Conservation (phyloP, 1,140 invertebrate species). For the Cataglyphis hispanica region DNA sequence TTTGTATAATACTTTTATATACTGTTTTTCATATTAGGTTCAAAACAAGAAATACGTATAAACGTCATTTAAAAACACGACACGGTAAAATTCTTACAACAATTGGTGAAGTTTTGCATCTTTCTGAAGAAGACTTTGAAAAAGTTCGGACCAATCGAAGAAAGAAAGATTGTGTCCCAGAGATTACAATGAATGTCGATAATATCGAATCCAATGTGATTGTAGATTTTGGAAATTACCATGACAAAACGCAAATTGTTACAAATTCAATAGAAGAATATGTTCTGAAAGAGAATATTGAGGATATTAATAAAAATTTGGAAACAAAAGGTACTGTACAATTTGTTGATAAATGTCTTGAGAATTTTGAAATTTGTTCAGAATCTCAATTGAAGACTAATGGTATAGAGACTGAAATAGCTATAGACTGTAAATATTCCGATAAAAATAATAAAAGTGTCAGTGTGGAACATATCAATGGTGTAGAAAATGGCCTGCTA, state of each 20-base stretch:
- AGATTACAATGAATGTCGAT: slow-evolving; percentile 65
- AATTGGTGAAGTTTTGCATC: slow-evolving; percentile 86
- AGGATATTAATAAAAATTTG: slow-evolving; percentile 53
- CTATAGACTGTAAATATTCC: slow-evolving; percentile 61
- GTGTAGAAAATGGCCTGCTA: slow-evolving; percentile 36
- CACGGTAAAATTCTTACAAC: slow-evolving; percentile 89
- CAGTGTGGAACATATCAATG: slow-evolving; percentile 34
- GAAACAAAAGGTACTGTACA: slow-evolving; percentile 45
- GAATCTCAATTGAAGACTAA: slow-evolving; percentile 75
- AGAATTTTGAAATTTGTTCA: slow-evolving; percentile 66
- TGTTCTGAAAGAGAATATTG: slow-evolving; percentile 48
- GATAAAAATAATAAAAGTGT: slow-evolving; percentile 33
- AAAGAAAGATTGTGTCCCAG: slow-evolving; percentile 64
- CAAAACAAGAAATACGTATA: slow-evolving; percentile 90
- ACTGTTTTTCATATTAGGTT: slow-evolving; percentile 83
- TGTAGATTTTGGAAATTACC: slow-evolving; percentile 67
- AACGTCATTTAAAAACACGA: slow-evolving; percentile 88
- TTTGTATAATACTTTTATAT: not conserved
- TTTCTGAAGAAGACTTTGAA: slow-evolving; percentile 88
- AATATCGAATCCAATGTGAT: slow-evolving; percentile 75
- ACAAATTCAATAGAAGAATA: slow-evolving; percentile 62
- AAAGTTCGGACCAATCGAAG: slow-evolving; percentile 86
- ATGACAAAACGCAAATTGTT: slow-evolving; percentile 58
- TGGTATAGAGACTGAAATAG: slow-evolving; percentile 73
- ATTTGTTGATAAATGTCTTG: slow-evolving; percentile 68